A percentile compares a stretch with the other conserved stretches of the same genome.
phyloP scores from a whole-genome alignment of 1,140 invertebrate species.

The Drosophila navojoa region DNA sequence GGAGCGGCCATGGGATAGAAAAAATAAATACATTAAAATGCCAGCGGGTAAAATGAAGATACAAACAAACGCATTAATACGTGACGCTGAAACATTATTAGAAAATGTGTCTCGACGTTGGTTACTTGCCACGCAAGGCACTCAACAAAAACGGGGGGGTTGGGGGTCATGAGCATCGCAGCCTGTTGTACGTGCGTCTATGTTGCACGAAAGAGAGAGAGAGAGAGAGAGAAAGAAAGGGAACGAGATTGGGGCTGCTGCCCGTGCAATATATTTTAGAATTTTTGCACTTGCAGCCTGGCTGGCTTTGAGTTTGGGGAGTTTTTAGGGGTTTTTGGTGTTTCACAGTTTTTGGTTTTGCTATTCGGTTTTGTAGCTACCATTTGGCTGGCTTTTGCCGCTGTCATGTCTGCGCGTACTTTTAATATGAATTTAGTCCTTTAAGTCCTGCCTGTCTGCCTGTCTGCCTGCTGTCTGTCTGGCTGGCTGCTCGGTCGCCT shows the following conservation, averaged over 20 bases:
- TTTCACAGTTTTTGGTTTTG: conserved; percentile 19
- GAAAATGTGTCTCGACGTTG: conserved; percentile 78
- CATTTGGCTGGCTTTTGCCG: conserved; percentile 39
- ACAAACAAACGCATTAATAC: conserved; percentile 83
- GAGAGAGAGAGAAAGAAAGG: background rate
- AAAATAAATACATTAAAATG: conserved; percentile 81
- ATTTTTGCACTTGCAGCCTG: conserved; percentile 59
- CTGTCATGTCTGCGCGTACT: conserved; percentile 77
- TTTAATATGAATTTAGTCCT: conserved; percentile 82
- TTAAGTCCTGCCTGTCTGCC: conserved; percentile 62
- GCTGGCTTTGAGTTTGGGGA: background rate
- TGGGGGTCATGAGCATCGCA: background rate
- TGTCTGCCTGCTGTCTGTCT: conserved; percentile 18
- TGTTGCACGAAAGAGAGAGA: conserved; percentile 25
- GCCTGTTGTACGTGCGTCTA: conserved; percentile 63
- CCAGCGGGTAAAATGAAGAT: conserved; percentile 82
- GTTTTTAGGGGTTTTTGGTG: conserved; percentile 12
- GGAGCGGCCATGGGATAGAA: conserved; percentile 12
- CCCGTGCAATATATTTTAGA: conserved; percentile 78
- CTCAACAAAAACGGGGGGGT: conserved; percentile 4
- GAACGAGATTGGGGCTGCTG: conserved; percentile 4
- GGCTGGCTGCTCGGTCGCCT: background rate
- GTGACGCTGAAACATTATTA: conserved; percentile 81
- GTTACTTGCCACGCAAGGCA: conserved; percentile 58
- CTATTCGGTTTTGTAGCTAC: conserved; percentile 13